Evolutionary conservation across 2,888 invertebrate species (phyloP).

Genomic region (Idaea biselata): DNA sequence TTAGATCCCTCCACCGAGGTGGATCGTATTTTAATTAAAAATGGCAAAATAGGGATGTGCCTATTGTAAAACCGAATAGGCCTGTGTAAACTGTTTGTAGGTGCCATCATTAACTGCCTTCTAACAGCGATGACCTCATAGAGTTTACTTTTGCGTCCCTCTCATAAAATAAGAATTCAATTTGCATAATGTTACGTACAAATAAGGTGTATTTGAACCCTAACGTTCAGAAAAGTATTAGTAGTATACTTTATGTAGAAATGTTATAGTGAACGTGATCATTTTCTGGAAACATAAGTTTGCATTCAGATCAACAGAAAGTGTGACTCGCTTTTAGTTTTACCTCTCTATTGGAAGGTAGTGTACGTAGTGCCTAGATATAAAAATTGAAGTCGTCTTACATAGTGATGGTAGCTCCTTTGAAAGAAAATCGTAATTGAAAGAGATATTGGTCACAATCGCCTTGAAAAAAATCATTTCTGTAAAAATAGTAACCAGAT

Average conservation of each 20-base stretch:
- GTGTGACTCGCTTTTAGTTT: background rate
- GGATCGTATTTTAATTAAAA: conserved; percentile 51
- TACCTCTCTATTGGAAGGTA: background rate
- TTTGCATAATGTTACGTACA: conserved; percentile 54
- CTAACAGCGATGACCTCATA: conserved; percentile 47
- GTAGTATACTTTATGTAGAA: background rate
- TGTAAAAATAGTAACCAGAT: no score
- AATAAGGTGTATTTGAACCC: conserved; percentile 30
- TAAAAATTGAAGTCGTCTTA: background rate
- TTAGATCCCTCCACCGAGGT: conserved; percentile 20
- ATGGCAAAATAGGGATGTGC: conserved; percentile 35
- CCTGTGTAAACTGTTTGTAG: conserved; percentile 46
- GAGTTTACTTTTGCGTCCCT: conserved; percentile 44
- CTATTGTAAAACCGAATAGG: conserved; percentile 49
- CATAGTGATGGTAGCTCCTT: background rate
- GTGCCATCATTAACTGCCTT: conserved; percentile 50
- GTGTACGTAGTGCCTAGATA: background rate
- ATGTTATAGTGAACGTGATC: background rate
- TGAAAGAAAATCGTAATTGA: background rate
- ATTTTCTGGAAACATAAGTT: background rate
- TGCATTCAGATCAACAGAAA: background rate
- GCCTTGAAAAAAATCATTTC: no score
- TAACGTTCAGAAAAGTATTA: background rate
- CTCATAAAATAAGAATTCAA: conserved; percentile 56
- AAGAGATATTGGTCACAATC: background rate